A percentile compares a stretch with the other conserved stretches of the same genome.
Conservation (phyloP, 2,113 vertebrate genomes). For the Irena cyanogastra region DNA sequence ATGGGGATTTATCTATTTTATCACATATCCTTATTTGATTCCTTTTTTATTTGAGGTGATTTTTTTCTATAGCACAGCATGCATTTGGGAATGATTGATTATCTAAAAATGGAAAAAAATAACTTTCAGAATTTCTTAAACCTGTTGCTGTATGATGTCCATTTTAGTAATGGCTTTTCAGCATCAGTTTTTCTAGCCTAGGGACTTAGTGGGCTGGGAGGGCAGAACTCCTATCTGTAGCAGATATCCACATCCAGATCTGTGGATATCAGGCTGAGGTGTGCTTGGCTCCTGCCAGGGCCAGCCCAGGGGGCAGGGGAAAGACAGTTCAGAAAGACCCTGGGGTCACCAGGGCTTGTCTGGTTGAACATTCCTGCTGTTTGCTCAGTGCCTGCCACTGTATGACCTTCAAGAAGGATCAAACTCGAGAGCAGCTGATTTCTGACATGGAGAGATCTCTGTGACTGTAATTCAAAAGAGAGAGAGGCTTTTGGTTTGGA, state of each 20-base stretch:
- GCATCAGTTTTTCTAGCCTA: background rate
- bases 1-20: background rate
- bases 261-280: too few relatives aligned
- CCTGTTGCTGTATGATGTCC: background rate
- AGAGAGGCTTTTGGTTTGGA: background rate
- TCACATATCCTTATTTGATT: background rate
- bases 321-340: background rate
- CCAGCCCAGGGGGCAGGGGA: too few relatives aligned
- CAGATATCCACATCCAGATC: background rate
- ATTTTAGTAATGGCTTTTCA: background rate
- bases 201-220: background rate
- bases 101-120: background rate
- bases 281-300: background rate
- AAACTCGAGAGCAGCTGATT: background rate
- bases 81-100: background rate
- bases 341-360: too few relatives aligned
- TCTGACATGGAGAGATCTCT: background rate
- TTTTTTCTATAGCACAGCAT: background rate
- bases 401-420: background rate
- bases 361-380: background rate
- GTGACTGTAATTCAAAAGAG: background rate
- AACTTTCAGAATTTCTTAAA: background rate
- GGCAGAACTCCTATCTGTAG: background rate
- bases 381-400: background rate
- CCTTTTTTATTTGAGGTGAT: background rate